Percentiles rank a stretch among this genome's conserved stretches.
Conservation (phyloP, 2,888 invertebrate species). For the Pyrocoelia pectoralis region DNA sequence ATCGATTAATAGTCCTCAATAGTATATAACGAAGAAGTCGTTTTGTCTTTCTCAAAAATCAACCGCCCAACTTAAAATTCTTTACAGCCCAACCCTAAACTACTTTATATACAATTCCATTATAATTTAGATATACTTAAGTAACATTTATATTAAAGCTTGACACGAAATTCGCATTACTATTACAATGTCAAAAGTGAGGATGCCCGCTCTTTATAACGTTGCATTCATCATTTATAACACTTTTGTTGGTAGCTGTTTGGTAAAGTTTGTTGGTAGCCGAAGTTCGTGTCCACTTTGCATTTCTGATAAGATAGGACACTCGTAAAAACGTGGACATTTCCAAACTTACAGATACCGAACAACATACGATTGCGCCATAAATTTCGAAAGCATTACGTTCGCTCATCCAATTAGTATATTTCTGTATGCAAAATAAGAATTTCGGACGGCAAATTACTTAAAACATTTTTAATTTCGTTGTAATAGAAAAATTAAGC, state of each 20-base stretch:
- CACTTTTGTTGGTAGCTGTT: conserved; percentile 35
- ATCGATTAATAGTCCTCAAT: conserved; percentile 21
- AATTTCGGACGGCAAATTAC: background rate
- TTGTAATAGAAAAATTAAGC: conserved; percentile 8
- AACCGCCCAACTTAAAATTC: conserved; percentile 28
- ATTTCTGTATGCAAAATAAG: background rate
- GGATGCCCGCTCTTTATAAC: conserved; percentile 39
- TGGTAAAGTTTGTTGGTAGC: conserved; percentile 39
- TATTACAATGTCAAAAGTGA: conserved; percentile 38
- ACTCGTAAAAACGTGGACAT: conserved; percentile 49
- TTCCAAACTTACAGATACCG: conserved; percentile 39
- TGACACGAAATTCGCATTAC: conserved; percentile 38
- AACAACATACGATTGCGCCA: conserved; percentile 27
- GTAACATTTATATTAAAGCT: conserved; percentile 36
- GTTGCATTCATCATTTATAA: conserved; percentile 45
- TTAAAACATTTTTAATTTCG: background rate
- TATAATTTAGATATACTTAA: conserved; percentile 33
- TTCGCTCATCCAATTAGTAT: conserved; percentile 10
- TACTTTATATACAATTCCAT: conserved; percentile 30
- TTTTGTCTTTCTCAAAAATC: conserved; percentile 20
- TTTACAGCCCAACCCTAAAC: conserved; percentile 15
- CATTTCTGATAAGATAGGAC: conserved; percentile 53
- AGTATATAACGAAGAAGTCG: background rate
- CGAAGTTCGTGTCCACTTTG: conserved; percentile 53
- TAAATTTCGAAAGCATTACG: conserved; percentile 31